These are phyloP conservation scores for Pseudorhiza aurosa DNA, from an alignment of 30 jellyfish, hydroid and myxozoan genomes.

Conservation along the genomic window DNA sequence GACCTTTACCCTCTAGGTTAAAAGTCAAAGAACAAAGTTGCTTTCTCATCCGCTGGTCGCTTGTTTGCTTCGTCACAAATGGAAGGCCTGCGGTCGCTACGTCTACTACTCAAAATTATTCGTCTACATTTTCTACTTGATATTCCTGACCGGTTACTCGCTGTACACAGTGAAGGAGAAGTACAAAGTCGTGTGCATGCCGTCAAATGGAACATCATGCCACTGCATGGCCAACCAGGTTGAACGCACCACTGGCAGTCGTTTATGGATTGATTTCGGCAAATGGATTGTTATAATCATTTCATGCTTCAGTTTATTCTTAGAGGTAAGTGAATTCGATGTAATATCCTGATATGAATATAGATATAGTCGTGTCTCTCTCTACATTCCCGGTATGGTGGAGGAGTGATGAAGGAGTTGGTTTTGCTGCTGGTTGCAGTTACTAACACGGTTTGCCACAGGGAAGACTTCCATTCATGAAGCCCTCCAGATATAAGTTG, in stretches of 20 bases:
- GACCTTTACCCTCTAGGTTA: constrained; percentile 63
- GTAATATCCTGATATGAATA: not conserved
- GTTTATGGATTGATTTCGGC: constrained; percentile 87
- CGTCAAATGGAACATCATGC: constrained; percentile 25
- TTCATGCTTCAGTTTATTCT: constrained; percentile 58
- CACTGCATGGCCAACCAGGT: constrained; percentile 33
- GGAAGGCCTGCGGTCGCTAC: constrained; percentile 95
- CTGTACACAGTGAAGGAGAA: constrained; percentile 63
- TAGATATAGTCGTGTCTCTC: not conserved
- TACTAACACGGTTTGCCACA: no score
- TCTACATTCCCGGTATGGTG: no score
- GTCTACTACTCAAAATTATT: constrained; percentile 90
- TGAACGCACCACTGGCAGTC: constrained; percentile 31
- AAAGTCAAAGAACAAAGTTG: constrained; percentile 90
- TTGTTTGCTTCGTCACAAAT: constrained; percentile 91
- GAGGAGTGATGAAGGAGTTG: no score
- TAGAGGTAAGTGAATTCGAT: constrained; percentile 73
- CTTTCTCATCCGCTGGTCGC: constrained; percentile 97
- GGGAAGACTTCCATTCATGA: no score
- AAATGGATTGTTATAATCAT: constrained; percentile 76
- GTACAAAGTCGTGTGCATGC: constrained; percentile 33
- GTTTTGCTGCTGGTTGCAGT: no score
- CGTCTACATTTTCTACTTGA: constrained; percentile 73
- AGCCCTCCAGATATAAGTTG: no score
- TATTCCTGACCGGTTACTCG: constrained; percentile 95